A percentile compares a stretch with the other conserved stretches of the same genome.
Conservation (phyloP, 2,888 invertebrate species). For the Ichneumon xanthorius region DNA sequence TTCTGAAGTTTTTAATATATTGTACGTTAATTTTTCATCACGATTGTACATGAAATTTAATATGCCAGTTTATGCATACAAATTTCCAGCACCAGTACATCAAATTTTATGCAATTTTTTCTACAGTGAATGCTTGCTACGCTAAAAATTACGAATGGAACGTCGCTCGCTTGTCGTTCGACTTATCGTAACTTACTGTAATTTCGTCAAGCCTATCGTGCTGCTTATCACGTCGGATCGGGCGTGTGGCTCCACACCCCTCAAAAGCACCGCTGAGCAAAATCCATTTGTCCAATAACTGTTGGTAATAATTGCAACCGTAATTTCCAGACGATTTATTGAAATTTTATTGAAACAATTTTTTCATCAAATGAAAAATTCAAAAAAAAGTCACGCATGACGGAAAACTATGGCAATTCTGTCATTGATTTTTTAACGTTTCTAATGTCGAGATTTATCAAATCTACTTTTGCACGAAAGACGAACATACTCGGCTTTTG, state of each 20-base stretch:
- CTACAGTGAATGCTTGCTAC: not conserved
- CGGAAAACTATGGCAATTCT: not conserved
- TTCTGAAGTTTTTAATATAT: no score
- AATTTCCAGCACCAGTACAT: no score
- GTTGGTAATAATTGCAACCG: not conserved
- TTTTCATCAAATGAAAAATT: not conserved
- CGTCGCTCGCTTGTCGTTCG: not conserved
- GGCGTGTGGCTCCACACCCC: slow-evolving; percentile 76
- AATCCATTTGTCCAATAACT: slow-evolving; percentile 17
- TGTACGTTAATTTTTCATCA: no score
- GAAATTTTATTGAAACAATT: not conserved
- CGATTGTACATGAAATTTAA: no score
- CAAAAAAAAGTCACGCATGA: not conserved
- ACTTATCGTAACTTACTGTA: not conserved
- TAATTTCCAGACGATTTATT: not conserved
- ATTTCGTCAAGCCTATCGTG: not conserved
- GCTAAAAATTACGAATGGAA: not conserved
- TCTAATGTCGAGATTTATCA: no score
- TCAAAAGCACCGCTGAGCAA: slow-evolving; percentile 41
- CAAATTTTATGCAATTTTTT: no score
- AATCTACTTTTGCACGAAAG: no score
- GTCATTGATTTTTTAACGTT: no score
- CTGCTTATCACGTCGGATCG: slow-evolving; percentile 18
- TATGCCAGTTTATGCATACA: no score
- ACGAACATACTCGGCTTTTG: no score